Base-by-base conservation (phyloP, 2,797 vertebrate genomes). In the Peromyscus melanophrys region DNA sequence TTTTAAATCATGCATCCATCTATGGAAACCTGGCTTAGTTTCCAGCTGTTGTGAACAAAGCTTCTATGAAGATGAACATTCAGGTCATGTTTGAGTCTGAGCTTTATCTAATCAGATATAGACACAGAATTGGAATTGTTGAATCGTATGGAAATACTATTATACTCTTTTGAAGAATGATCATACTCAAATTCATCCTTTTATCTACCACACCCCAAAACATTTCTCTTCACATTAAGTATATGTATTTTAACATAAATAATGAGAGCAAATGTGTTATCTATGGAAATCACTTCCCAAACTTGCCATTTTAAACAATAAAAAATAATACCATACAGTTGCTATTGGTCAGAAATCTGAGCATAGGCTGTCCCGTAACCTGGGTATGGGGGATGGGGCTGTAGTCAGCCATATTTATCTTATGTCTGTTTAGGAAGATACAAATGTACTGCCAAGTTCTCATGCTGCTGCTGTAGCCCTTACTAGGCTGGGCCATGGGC, bases 281-380 rank as follows among this genome's bases (percentile, higher is more conserved):
- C 43, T 43, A 67, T 25, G 82, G 11, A 27, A 59, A 82, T 96
- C 73, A 55, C 5, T 34, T 21, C 3, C 14, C 21, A 96, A 92
- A 61, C 3, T 16, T 88, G 27, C 43, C 46, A 91, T 11, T 16
- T 86, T 63, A 95, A 94, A 65, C 27, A 96, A 84, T 59, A 87
- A 61, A 93, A 13, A 94, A 31, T 82, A 86, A 86, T 63, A 57
- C 40, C 46, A 96, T 80, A 82, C 2, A 69, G 69, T 85, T 92
- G 71, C 34, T 78, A 1, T 78, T 43, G 8, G 19, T 82, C 75
- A 88, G 31, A 37, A 75, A 91, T 90, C 19, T 85, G 4, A 16
- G 34, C 4, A n/a, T 27, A 76, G 29, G 13, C 0, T 46, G 0
- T 63, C 14, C 61, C 76, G 31, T 27, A 67, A 8, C 65, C 12